Base-by-base conservation (phyloP, 1,140 invertebrate genomes). In the Diorhabda elongata region DNA sequence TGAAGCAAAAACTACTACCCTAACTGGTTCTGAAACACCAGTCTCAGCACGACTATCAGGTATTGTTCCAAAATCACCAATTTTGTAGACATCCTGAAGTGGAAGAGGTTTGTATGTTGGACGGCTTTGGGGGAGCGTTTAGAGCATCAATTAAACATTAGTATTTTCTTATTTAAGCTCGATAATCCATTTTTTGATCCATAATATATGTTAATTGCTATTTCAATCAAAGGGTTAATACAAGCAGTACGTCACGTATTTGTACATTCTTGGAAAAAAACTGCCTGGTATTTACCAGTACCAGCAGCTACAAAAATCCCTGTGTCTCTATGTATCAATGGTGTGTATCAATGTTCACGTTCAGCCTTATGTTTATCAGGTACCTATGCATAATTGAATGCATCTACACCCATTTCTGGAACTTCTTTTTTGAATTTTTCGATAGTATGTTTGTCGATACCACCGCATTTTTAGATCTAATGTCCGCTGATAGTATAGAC, bases 361-460 rank as follows among this genome's bases (percentile, higher is more conserved):
- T n/a, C n/a, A n/a, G n/a, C n/a, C n/a, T n/a, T n/a, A n/a, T n/a
- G n/a, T n/a, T n/a, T n/a, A n/a, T n/a, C n/a, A n/a, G n/a, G n/a
- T n/a, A n/a, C n/a, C n/a, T n/a, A n/a, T n/a, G n/a, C n/a, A n/a
- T n/a, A n/a, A n/a, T n/a, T 96, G 91, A 97, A 97, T 81, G 94
- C 96, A 80, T 92, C 92, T 81, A 96, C 96, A 78, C 95, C 95
- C 94, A 97, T 95, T 89, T 98, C 95, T 81, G 96, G 92, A 78
- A 96, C 96, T 83, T 98, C 97, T 87, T 98, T 98, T 88, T 98
- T 97, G 87, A 98, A 98, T 85, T 98, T 98, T 83, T 98, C 96
- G 83, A 98, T 98, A 80, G 96, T 97, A 89, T 97, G 90, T 84
- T 98, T 98, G 88, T 99, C 97, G 83, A 98, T 98, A 83, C 97